A percentile compares a stretch with the other conserved stretches of the same genome.
Conservation (phyloP, 2,797 vertebrate species). For the Oreochromis grahami region DNA sequence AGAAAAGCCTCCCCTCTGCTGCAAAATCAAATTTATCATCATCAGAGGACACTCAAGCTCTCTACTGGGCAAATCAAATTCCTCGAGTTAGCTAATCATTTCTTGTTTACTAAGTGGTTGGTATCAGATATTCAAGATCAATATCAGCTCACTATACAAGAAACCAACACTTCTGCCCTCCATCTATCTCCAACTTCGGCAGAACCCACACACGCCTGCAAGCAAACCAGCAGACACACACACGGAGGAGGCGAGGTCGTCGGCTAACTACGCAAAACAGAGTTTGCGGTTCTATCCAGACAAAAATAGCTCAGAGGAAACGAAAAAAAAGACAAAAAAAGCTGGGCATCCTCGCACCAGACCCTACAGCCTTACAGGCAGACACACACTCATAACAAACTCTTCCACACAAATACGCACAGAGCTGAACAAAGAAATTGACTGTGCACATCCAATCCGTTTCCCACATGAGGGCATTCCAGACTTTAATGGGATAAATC, state of each 20-base stretch:
- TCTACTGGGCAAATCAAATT: not conserved
- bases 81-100: not conserved
- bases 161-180: not conserved
- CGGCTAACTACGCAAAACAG: conserved; percentile 20
- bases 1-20: not conserved
- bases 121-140: not conserved
- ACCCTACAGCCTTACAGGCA: conserved; percentile 11
- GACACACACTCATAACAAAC: conserved; percentile 28
- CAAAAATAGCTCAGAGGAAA: conserved; percentile 61
- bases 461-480: conserved; percentile 66
- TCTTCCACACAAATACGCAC: conserved; percentile 18
- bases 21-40: not conserved
- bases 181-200: not conserved
- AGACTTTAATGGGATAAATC: conserved; percentile 62
- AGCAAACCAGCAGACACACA: conserved; percentile 2
- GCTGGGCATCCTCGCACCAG: conserved; percentile 44
- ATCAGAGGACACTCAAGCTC: not conserved
- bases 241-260: not conserved
- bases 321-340: not conserved
- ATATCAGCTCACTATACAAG: not conserved
- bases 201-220: not conserved
- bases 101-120: not conserved
- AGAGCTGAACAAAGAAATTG: conserved; percentile 57
- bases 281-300: conserved; percentile 37
- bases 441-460: conserved; percentile 47